phyloP scores from a whole-genome alignment of 2,888 invertebrate genomes.

The Stenurella melanura region DNA sequence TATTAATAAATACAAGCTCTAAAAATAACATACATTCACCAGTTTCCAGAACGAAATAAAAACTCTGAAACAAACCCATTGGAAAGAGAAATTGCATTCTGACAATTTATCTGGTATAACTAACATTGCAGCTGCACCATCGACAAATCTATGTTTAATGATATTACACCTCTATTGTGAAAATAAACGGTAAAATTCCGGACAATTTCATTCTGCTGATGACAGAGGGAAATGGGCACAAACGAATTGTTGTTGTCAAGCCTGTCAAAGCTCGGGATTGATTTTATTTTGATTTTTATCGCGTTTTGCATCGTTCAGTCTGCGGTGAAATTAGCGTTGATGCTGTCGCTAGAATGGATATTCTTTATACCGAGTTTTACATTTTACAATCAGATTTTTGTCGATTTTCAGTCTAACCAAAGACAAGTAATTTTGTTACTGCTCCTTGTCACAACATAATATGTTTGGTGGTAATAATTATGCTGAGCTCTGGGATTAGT shows the following conservation, averaged over 20 bases:
- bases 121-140: slow-evolving; percentile 31
- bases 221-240: slow-evolving; percentile 58
- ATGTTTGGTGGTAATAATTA: no score
- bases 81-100: neutral
- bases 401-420: neutral
- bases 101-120: slow-evolving; percentile 17
- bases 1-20: no score
- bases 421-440: no score
- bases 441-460: no score
- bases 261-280: slow-evolving; percentile 12
- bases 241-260: slow-evolving; percentile 53
- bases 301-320: slow-evolving; percentile 31
- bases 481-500: no score
- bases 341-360: slow-evolving; percentile 14
- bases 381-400: neutral
- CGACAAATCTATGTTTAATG: slow-evolving; percentile 64
- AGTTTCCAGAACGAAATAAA: neutral
- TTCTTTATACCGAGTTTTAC: neutral
- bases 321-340: slow-evolving; percentile 40
- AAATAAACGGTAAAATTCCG: slow-evolving; percentile 65
- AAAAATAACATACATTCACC: no score
- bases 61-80: neutral
- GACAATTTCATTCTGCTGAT: slow-evolving; percentile 65
- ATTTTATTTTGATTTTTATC: slow-evolving; percentile 43
- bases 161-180: slow-evolving; percentile 67